Base-by-base conservation (phyloP, 2,797 vertebrate genomes). In the Acipenser oxyrinchus region DNA sequence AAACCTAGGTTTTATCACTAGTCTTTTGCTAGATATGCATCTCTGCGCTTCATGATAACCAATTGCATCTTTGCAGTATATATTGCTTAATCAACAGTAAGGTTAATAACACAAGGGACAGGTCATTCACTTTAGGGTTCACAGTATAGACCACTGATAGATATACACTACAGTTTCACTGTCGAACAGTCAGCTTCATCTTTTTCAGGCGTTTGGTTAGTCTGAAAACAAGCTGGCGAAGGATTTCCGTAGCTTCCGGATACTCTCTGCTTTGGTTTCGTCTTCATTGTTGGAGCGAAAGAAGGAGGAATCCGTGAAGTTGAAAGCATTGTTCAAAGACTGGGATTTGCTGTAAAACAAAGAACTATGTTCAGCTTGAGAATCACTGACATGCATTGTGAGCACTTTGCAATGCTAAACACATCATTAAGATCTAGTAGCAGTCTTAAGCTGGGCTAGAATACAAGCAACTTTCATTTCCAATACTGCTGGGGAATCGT, bases 291-390 rank as follows among this genome's bases (percentile, higher is more conserved):
- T 87, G 83, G 94, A 93, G 50, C 92, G 91, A 78, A 89, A 85
- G 73, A 85, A 81, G 59, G 82, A 55, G 15, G 94, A 79, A 64
- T 98, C 96, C 2, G 95, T 90, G 74, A 98, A 90, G 79, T 90
- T 95, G 90, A 98, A 96, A 86, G 93, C 95, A 84, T 96, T 97
- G 76, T 95, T 97, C 88, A 99, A 82, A 75, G 96, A 99, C 86
- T 97, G 96, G 1, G 95, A 99, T 87, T 99, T 98, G 90, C 96
- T 99, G 90, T 72, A 92, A 90, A 12, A 70, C 18, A 61, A 58
- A 63, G 51, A 69, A 3, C 23, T 37, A 37, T 37, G 23, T 37
- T 37, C 23, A 37, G 23, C 23, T 37, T 37, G 23, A 37, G 23
- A 37, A 37, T 37, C 23, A 37, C 23, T 37, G 23, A 37, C 4